A percentile compares a stretch with the other conserved stretches of the same genome.
Conservation (phyloP, 2,888 invertebrate genomes). For the Pterostichus madidus region DNA sequence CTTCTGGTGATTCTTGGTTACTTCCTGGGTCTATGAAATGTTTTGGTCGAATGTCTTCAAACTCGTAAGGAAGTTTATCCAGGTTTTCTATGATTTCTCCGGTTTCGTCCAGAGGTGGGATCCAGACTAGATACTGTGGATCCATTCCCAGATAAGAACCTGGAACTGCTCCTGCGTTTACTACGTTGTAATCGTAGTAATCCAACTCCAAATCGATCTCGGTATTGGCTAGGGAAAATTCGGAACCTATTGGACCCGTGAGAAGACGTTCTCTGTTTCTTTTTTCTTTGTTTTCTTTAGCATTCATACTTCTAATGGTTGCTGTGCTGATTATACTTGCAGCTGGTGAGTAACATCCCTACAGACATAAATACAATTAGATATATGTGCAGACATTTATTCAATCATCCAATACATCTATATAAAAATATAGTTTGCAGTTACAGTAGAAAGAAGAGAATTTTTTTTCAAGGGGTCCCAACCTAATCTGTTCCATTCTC, state of each 20-base stretch:
- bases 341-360: constrained; percentile 88
- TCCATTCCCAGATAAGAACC: constrained; percentile 94
- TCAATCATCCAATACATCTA: constrained; percentile 5
- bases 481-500: too few species aligned
- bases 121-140: constrained; percentile 92
- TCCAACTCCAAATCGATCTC: constrained; percentile 90
- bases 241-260: constrained; percentile 82
- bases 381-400: not conserved
- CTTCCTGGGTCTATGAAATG: constrained; percentile 81
- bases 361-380: constrained; percentile 65
- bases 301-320: constrained; percentile 82
- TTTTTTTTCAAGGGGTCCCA: not conserved
- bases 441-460: not conserved
- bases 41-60: constrained; percentile 74
- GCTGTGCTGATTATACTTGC: constrained; percentile 84
- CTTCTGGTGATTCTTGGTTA: constrained; percentile 84
- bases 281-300: constrained; percentile 89
- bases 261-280: constrained; percentile 86
- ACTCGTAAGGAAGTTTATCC: constrained; percentile 78
- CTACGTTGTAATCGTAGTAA: constrained; percentile 93
- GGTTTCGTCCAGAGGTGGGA: constrained; percentile 87
- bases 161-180: constrained; percentile 89
- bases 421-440: constrained; percentile 33
- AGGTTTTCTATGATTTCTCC: constrained; percentile 83
- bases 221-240: constrained; percentile 86